Percentiles rank a stretch among this genome's conserved stretches.
Evolutionary conservation across 2,113 vertebrate species (phyloP).

Genomic region (Malurus alboscapulatus): DNA sequence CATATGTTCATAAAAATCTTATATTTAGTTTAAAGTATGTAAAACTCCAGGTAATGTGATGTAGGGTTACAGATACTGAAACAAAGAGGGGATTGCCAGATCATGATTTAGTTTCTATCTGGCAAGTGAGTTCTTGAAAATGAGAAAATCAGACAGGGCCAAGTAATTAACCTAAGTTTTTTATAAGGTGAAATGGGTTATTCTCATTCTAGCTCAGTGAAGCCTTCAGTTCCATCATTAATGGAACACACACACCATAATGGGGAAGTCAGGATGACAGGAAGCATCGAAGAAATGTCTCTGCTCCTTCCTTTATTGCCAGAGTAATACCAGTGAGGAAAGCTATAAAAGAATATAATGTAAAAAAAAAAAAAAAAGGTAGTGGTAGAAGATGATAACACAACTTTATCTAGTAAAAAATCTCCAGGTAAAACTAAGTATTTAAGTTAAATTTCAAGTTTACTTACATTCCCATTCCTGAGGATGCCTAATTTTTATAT

Average conservation of each 20-base stretch:
- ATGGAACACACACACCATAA: not conserved
- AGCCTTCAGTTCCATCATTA: not conserved
- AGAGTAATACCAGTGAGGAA: not conserved
- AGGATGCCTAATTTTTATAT: not conserved
- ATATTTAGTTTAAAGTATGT: not conserved
- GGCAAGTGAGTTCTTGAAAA: constrained; percentile 51
- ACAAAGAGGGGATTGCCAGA: not conserved
- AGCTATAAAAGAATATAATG: not conserved
- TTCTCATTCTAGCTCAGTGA: not conserved
- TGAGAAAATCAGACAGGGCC: constrained; percentile 5
- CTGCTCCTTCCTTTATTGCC: not conserved
- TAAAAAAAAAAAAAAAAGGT: not conserved
- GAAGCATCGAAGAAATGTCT: not conserved
- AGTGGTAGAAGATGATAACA: not conserved
- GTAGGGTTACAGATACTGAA: not conserved
- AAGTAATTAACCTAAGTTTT: constrained; percentile 53
- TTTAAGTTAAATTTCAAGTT: not conserved
- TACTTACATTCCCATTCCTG: not conserved
- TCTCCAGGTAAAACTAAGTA: not conserved
- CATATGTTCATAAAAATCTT: not conserved
- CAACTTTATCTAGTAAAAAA: not conserved
- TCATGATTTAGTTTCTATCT: constrained; percentile 20
- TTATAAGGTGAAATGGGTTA: constrained; percentile 6
- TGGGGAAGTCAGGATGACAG: not conserved
- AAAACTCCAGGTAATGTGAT: not conserved